Evolutionary conservation across 92 coral and sea anemone species (phyloP).

Genomic region (Pocillopora meandrina): DNA sequence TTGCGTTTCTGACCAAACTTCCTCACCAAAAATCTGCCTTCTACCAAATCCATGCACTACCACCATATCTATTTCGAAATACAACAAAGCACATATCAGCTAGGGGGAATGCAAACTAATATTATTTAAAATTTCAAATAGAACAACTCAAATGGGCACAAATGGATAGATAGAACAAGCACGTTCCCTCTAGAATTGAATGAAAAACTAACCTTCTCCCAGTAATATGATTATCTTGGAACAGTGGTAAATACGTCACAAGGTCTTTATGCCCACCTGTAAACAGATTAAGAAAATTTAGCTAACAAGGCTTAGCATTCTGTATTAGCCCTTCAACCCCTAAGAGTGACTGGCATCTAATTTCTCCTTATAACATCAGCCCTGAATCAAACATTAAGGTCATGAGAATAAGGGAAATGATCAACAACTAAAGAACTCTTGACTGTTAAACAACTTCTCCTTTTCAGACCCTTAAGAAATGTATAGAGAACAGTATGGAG

Average conservation of each 20-base stretch:
- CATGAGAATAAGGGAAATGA: too few relatives aligned
- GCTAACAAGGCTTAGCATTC: background rate
- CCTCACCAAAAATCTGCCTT: background rate
- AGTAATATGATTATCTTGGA: slow-evolving; percentile 73
- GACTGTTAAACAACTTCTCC: too few relatives aligned
- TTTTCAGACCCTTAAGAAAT: too few relatives aligned
- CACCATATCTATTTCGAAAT: background rate
- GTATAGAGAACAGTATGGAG: too few relatives aligned
- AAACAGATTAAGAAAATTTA: background rate
- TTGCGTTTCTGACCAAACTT: background rate
- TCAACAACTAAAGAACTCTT: too few relatives aligned
- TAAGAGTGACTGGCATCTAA: too few relatives aligned
- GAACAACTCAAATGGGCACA: too few relatives aligned
- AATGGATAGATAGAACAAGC: too few relatives aligned
- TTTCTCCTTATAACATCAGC: too few relatives aligned
- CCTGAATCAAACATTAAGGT: too few relatives aligned
- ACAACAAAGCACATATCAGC: background rate
- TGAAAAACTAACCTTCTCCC: slow-evolving; percentile 64
- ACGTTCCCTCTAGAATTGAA: background rate
- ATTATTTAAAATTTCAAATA: too few relatives aligned
- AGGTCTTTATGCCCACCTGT: slow-evolving; percentile 68
- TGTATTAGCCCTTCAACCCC: background rate
- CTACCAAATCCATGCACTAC: background rate
- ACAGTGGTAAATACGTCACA: slow-evolving; percentile 64
- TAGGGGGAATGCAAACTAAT: background rate